Percentiles rank a stretch among this genome's conserved stretches.
Evolutionary conservation across 2,797 vertebrate genomes (phyloP).

Genomic region (Todus mexicanus): DNA sequence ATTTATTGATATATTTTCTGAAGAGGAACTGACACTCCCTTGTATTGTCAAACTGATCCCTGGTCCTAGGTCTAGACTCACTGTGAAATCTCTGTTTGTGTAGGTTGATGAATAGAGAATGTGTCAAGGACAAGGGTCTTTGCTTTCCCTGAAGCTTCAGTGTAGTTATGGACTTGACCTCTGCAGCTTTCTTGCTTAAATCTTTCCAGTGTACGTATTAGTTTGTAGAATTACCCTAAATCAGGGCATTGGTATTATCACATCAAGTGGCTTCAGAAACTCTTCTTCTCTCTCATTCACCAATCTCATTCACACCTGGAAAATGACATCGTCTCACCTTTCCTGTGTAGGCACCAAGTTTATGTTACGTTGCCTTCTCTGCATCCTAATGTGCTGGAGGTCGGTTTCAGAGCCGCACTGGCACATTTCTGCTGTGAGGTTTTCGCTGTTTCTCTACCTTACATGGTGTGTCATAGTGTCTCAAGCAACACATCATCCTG

Average conservation of each 20-base stretch:
- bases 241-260: background rate
- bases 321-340: background rate
- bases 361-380: background rate
- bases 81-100: background rate
- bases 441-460: background rate
- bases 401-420: background rate
- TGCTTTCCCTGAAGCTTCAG: background rate
- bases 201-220: background rate
- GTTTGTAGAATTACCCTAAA: background rate
- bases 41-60: background rate
- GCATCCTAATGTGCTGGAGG: too few species aligned
- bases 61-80: background rate
- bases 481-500: background rate
- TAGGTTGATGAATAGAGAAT: background rate
- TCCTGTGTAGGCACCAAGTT: background rate
- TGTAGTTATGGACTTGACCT: background rate
- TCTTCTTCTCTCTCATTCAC: background rate
- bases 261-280: background rate
- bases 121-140: background rate
- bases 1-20: background rate
- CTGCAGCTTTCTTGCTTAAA: background rate
- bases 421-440: background rate
- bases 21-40: background rate
- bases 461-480: background rate
- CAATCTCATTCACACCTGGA: background rate